Evolutionary conservation across 2,888 invertebrate genomes (phyloP).

Genomic region (Diarsia rubi): DNA sequence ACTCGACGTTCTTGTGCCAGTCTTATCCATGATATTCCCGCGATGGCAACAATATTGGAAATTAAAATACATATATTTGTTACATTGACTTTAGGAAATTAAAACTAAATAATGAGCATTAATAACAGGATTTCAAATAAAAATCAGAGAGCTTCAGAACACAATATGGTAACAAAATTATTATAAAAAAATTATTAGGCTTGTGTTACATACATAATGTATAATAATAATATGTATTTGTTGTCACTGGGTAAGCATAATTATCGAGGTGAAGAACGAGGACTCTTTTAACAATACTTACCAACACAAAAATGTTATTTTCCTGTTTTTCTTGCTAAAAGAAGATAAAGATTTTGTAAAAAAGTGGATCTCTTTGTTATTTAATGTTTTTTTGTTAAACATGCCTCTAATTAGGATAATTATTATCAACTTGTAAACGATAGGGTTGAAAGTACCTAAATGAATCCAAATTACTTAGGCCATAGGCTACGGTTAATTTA

Average conservation of each 20-base stretch:
- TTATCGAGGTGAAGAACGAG: neutral
- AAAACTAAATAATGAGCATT: no score
- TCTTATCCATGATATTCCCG: no score
- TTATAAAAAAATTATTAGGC: no score
- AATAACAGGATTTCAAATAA: no score
- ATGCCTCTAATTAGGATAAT: neutral
- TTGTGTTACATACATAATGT: no score
- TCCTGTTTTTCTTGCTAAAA: neutral
- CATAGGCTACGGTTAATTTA: conserved; percentile 12
- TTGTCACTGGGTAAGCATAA: neutral
- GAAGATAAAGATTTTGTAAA: neutral
- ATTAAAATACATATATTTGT: no score
- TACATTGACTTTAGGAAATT: no score
- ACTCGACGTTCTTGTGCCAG: no score
- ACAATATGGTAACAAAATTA: no score
- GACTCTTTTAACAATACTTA: neutral
- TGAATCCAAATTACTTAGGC: conserved; percentile 10
- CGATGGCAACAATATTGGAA: no score
- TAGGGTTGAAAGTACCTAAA: conserved; percentile 13
- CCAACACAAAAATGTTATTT: neutral
- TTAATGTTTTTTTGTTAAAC: neutral
- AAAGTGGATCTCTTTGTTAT: neutral
- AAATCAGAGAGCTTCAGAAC: no score
- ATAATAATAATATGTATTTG: neutral
- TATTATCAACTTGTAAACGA: conserved; percentile 14